Evolutionary conservation across 2,797 vertebrate species (phyloP), one percentile per base, ranked within the genome.

Genomic region (Sebastes taczanowskii): DNA sequence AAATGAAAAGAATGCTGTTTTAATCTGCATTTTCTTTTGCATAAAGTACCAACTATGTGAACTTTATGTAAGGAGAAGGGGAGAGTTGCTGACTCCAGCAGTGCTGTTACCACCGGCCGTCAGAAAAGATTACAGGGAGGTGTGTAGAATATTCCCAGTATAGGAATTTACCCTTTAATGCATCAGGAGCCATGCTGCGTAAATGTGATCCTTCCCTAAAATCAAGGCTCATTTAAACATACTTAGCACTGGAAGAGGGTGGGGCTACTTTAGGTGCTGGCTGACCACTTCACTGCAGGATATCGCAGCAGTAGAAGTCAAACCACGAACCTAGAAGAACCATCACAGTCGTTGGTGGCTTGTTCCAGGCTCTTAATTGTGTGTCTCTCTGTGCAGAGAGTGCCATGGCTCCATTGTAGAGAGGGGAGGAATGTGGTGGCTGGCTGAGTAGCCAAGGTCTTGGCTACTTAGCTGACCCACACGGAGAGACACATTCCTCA

Each of bases 381-480:
- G 60, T 70, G 4, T 56, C 18, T 56, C 3, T 38, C 2, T 30
- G 42, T 59, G 34, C 30, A 5, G 55, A 73, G 62, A 73, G 62
- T 5, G 46, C 55, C 20, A 49, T 30, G 61, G 82, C 63, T 72
- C 20, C 23, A 2, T 8, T 46, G 64, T 30, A 11, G 20, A 66
- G 27, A 65, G 6, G 16, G 29, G 9, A 72, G 83, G 86, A 85
- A 88, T 81, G 83, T 72, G 58, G 66, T 60, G 77, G 80, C 70
- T 58, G n/a, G 7, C 76, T 56, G 66, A 49, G 62, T 10, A 65
- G 60, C 59, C 67, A 11, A 46, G 61, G 64, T 71, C 61, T 73
- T 46, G 69, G 68, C 74, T 65, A 35, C 66, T 72, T 35, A 11
- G n/a, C 74, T 6, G 58, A 84, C 63, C 72, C 76, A 68, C 58